Conservation (phyloP, 2,797 vertebrate species). For the Diceros bicornis region DNA sequence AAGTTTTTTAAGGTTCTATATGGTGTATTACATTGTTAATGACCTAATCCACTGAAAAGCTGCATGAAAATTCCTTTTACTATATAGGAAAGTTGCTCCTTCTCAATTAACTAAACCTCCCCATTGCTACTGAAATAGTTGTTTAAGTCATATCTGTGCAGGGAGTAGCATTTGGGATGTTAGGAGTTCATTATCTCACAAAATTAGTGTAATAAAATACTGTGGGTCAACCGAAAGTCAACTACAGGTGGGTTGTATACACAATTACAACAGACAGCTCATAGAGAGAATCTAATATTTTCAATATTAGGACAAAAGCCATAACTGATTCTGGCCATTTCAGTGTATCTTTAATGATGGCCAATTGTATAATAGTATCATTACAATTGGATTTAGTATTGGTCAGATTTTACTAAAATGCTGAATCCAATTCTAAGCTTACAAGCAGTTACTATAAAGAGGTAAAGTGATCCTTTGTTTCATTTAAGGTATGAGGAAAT, state of each 20-base stretch:
- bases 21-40: background rate
- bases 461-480: background rate
- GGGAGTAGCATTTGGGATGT: background rate
- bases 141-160: constrained; percentile 36
- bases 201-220: constrained; percentile 50
- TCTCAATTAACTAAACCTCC: constrained; percentile 18
- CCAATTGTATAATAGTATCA: constrained; percentile 1
- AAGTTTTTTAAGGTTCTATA: background rate
- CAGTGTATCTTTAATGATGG: constrained; percentile 1
- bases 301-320: constrained; percentile 18
- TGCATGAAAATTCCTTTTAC: constrained; percentile 1
- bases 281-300: constrained; percentile 26
- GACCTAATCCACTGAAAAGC: background rate
- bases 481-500: constrained; percentile 19
- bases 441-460: background rate
- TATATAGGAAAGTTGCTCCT: background rate
- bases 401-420: constrained; percentile 56
- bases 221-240: background rate
- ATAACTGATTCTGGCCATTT: background rate
- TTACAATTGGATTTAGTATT: background rate
- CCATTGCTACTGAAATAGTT: background rate
- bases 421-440: background rate
- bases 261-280: background rate
- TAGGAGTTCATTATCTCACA: constrained; percentile 25
- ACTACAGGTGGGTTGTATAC: background rate